Percentiles rank a stretch among this genome's conserved stretches.
Evolutionary conservation across 2,113 vertebrate genomes (phyloP).

Genomic region (Corynorhinus townsendii): DNA sequence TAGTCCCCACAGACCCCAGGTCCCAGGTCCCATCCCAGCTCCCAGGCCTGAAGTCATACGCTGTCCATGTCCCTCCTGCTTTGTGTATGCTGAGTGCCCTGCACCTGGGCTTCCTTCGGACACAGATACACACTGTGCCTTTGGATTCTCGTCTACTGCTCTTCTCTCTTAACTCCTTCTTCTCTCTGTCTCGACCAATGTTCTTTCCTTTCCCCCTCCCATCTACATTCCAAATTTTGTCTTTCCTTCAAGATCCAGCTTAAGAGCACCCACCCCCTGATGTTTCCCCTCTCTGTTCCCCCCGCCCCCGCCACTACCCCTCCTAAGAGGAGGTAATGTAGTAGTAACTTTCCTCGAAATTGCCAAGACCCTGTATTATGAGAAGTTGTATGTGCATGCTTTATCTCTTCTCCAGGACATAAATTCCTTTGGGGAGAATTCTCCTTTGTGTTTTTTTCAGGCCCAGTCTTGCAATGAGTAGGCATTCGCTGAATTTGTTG

Average conservation of each 20-base stretch:
- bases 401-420: not conserved
- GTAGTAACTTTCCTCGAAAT: not conserved
- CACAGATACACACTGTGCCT: not conserved
- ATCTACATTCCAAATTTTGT: not conserved
- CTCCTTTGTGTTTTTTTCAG: not conserved
- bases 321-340: not conserved
- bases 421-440: not conserved
- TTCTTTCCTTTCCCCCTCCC: not conserved
- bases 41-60: not conserved
- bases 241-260: not conserved
- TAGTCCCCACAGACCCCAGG: not conserved
- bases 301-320: fast-evolving
- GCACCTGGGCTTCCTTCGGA: not conserved
- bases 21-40: not conserved
- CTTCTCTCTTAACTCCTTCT: not conserved
- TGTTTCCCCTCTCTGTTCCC: not conserved
- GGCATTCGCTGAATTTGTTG: not conserved
- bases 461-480: not conserved
- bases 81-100: not conserved
- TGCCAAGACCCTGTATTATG: not conserved
- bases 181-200: not conserved
- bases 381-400: not conserved
- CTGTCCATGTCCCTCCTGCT: too few relatives aligned
- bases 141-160: not conserved
- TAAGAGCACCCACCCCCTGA: not conserved